Evolutionary conservation across 2,888 invertebrate genomes (phyloP), one percentile per base, ranked within the genome.

Genomic region (Scaptomyza flava): DNA sequence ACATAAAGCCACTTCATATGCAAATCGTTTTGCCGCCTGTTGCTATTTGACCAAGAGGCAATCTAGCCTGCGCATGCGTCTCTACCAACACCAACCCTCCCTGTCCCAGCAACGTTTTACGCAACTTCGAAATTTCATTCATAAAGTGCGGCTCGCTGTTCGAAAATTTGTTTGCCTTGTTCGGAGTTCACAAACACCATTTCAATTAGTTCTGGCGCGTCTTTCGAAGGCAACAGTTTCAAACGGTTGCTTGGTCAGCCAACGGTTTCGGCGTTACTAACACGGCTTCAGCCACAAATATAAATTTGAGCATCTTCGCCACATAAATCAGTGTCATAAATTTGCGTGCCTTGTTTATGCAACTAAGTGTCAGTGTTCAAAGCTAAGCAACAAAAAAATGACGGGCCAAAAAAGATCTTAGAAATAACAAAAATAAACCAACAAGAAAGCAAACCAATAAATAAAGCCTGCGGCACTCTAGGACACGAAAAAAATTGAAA

Each of bases 281-380:
- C 8, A 23, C 11, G 31, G 36, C 14, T 36, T 50, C 23, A 9
- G n/a, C 2, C 41, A 7, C 23, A 66, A 56, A 57, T 27, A 68
- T 53, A 59, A 65, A 69, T 57, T 61, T 64, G 62, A 23, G 9
- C 42, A 20, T 41, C n/a, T 60, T 43, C 43, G 52, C 31, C 64
- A 57, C 50, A 79, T 81, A 81, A 81, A 81, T 81, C 81, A 73
- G 73, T 76, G 80, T 85, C 86, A 82, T 82, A 82, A 82, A 85
- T 85, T 69, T 80, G 80, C 71, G 64, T 71, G 75, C 65, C 50
- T 68, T 54, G 74, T 76, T 42, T 73, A 77, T 63, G 58, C 68
- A 81, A 80, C 73, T 72, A 78, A 79, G 86, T 80, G 82, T 59
- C 70, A 73, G 71, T 66, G 72, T 46, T 27, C 45, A 33, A 36